Conservation (phyloP, 23 tunicate species). For the Halocynthia aurantium region DNA sequence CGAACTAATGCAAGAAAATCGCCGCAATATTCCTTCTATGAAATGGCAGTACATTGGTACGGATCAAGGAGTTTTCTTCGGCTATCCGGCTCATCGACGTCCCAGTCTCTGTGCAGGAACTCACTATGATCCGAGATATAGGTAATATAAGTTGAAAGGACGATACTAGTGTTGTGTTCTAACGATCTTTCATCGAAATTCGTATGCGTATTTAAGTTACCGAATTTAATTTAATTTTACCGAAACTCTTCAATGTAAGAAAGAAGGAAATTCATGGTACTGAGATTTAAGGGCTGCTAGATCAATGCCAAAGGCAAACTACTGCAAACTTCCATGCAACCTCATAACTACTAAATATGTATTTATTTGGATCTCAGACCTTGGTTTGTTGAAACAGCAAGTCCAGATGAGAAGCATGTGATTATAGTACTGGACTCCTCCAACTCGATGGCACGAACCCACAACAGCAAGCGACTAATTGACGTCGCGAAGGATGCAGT, state of each 20-base stretch:
- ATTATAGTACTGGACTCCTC: conserved; percentile 21
- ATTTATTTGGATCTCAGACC: conserved; percentile 10
- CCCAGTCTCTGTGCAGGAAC: not conserved
- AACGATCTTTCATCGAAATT: too few relatives aligned
- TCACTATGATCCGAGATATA: conserved; percentile 10
- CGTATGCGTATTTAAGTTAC: too few relatives aligned
- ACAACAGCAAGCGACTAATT: conserved; percentile 19
- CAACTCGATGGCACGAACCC: conserved; percentile 21
- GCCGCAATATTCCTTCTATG: conserved; percentile 14
- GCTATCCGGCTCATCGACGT: conserved; percentile 20
- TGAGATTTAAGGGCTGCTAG: too few relatives aligned
- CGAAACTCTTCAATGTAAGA: too few relatives aligned
- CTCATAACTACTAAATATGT: too few relatives aligned
- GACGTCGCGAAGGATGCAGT: conserved; percentile 16
- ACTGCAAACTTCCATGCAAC: too few relatives aligned
- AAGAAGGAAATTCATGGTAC: too few relatives aligned
- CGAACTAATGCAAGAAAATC: conserved; percentile 17
- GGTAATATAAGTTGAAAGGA: not conserved
- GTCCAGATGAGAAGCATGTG: conserved; percentile 15
- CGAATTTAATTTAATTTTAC: too few relatives aligned
- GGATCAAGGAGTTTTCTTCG: conserved; percentile 23
- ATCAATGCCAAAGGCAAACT: too few relatives aligned
- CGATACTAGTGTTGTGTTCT: too few relatives aligned
- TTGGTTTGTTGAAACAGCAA: conserved; percentile 32
- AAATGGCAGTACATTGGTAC: conserved; percentile 39